Conservation (phyloP, 2,113 vertebrate species). For the Chauna torquata region DNA sequence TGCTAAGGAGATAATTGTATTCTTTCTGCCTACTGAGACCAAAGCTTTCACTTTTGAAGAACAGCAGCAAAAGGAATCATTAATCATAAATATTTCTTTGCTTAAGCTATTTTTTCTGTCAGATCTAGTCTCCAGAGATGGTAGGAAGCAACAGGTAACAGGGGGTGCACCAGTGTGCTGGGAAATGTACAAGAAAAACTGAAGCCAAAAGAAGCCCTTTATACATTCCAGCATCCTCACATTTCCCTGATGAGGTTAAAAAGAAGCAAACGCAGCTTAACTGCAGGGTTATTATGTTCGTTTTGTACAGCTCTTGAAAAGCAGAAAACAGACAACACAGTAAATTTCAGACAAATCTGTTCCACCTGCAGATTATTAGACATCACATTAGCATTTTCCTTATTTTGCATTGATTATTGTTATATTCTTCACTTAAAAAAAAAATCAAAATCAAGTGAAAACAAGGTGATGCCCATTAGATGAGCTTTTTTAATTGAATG, state of each 20-base stretch:
- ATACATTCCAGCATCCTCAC: neutral
- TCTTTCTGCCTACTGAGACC: neutral
- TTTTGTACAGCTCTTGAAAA: neutral
- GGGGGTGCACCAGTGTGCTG: neutral
- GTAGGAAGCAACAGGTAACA: neutral
- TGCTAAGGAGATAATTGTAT: neutral
- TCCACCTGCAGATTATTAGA: neutral
- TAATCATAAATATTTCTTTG: neutral
- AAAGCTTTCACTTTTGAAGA: neutral
- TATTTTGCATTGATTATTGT: neutral
- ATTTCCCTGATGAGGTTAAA: neutral
- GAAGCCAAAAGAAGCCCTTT: neutral
- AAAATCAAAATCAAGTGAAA: neutral
- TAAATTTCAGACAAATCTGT: neutral
- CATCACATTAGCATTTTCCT: neutral
- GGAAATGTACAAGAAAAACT: neutral
- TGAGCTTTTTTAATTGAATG: neutral
- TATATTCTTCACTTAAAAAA: neutral
- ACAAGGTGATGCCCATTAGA: neutral
- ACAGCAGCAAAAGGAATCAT: neutral
- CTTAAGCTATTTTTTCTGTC: neutral
- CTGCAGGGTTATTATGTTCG: neutral
- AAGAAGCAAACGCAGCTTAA: neutral
- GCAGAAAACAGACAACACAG: neutral
- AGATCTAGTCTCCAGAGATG: neutral